Evolutionary conservation across 2,113 vertebrate species (phyloP).

Genomic region (Sula dactylatra): DNA sequence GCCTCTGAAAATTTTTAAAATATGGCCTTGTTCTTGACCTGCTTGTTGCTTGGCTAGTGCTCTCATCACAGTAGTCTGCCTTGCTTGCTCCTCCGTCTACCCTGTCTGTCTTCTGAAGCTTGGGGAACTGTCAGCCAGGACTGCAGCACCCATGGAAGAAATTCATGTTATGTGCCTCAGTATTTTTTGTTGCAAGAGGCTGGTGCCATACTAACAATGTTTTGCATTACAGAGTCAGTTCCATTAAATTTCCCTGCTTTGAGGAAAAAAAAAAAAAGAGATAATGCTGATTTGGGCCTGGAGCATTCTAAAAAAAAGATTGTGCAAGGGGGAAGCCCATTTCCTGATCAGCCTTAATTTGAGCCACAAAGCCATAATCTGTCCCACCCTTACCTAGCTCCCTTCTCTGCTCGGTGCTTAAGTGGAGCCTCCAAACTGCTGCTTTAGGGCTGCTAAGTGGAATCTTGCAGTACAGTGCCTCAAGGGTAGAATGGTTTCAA

Average conservation of each 20-base stretch:
- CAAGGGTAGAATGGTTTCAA: neutral
- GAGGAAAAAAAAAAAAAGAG: neutral
- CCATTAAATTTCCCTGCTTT: neutral
- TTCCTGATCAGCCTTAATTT: neutral
- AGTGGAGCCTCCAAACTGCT: neutral
- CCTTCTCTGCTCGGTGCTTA: neutral
- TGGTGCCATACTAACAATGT: neutral
- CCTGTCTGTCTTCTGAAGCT: neutral
- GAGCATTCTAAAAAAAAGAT: neutral
- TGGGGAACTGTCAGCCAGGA: neutral
- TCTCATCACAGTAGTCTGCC: neutral
- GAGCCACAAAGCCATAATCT: neutral
- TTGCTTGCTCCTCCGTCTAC: neutral
- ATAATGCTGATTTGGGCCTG: neutral
- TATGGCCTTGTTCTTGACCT: neutral
- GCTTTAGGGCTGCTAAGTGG: neutral
- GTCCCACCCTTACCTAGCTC: neutral
- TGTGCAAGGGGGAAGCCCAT: rapidly evolving
- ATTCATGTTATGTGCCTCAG: neutral
- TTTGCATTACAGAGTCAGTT: neutral
- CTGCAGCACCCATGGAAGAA: neutral
- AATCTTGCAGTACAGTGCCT: neutral
- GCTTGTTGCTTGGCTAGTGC: neutral
- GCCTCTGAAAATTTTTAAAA: neutral
- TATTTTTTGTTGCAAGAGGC: neutral